A percentile compares a stretch with the other conserved stretches of the same genome.
These are phyloP conservation scores for Lacerta viridis DNA, from an alignment of 2,797 vertebrate genomes.

Conservation along the genomic window DNA sequence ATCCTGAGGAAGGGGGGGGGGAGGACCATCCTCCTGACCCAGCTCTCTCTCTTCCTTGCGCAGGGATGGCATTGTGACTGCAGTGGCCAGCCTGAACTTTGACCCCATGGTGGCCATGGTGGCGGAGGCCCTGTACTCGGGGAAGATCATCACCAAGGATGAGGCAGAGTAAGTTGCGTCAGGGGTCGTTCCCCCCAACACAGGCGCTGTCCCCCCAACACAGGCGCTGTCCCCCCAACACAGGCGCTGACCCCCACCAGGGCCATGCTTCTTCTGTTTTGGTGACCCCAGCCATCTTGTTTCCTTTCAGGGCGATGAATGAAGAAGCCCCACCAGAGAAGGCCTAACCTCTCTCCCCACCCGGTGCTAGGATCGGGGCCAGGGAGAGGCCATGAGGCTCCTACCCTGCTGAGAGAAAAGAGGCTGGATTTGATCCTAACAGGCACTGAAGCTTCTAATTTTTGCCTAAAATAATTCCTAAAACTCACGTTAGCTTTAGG, in stretches of 20 bases:
- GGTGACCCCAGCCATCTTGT: not conserved
- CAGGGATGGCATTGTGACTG: conserved; percentile 86
- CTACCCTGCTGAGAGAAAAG: conserved; percentile 46
- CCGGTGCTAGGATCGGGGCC: no score
- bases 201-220: not conserved
- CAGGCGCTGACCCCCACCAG: no score
- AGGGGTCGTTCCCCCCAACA: not conserved
- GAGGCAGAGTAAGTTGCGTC: conserved; percentile 86
- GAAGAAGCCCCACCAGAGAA: not conserved
- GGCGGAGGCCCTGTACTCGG: conserved; percentile 84
- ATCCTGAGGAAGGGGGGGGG: no score
- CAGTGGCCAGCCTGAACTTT: conserved; percentile 89
- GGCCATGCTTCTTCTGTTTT: no score
- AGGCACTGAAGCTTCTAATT: not conserved
- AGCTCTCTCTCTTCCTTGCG: not conserved
- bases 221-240: no score
- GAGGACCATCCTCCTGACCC: not conserved
- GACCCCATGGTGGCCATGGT: conserved; percentile 87
- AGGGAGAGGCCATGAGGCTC: accelerated
- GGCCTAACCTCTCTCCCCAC: not conserved
- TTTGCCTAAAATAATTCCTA: not conserved
- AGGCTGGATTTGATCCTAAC: not conserved
- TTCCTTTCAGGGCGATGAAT: conserved; percentile 22
- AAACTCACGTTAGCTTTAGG: not conserved
- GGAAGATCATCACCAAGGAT: conserved; percentile 83